Conservation (phyloP, 2,888 invertebrate species). For the Bellardia pandia region DNA sequence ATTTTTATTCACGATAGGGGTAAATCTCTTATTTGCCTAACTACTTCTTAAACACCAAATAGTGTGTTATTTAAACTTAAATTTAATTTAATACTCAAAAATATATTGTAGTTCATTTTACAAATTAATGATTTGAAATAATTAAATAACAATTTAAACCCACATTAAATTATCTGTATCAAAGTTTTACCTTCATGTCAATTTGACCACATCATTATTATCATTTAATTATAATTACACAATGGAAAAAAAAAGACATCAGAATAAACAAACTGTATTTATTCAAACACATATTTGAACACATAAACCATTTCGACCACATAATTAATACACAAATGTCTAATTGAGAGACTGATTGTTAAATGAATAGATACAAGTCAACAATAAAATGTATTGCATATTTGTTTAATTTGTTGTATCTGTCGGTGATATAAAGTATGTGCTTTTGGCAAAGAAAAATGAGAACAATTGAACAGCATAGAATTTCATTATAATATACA, state of each 20-base stretch:
- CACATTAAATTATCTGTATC: not conserved
- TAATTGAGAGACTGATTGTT: not conserved
- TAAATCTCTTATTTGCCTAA: no score
- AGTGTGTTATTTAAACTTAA: no score
- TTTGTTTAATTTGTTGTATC: not conserved
- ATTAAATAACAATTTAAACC: conserved; percentile 13
- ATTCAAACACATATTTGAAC: not conserved
- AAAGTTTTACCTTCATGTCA: conserved; percentile 4
- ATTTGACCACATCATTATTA: conserved; percentile 42
- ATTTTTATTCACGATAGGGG: no score
- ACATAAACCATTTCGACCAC: conserved; percentile 30
- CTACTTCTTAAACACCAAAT: no score
- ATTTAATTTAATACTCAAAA: no score
- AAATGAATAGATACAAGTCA: conserved; percentile 1
- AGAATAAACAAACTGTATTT: not conserved
- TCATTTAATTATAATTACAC: conserved; percentile 44
- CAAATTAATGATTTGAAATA: not conserved
- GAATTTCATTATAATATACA: no score
- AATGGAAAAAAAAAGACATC: conserved; percentile 27
- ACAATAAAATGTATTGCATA: not conserved
- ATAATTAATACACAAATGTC: conserved; percentile 49
- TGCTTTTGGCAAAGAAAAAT: no score
- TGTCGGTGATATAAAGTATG: not conserved
- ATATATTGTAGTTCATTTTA: not conserved
- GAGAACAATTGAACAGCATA: no score